Percentiles rank a stretch among this genome's conserved stretches.
Evolutionary conservation across 2,113 vertebrate species (phyloP).

Genomic region (Panurus biarmicus): DNA sequence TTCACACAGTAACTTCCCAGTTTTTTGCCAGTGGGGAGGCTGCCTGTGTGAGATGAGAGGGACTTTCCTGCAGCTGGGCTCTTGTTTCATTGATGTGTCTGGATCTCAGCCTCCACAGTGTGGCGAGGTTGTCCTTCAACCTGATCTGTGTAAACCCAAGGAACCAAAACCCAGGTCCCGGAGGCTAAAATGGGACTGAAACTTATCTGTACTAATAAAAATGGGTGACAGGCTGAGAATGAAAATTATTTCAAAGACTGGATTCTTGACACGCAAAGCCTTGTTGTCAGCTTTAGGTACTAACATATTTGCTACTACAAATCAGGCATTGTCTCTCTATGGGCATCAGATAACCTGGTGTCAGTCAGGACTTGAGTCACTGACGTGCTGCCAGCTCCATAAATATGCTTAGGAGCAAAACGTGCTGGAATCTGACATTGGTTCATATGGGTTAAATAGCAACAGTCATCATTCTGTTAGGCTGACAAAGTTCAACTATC

Average conservation of each 20-base stretch:
- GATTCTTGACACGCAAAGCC: not conserved
- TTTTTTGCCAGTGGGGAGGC: not conserved
- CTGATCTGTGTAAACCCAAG: not conserved
- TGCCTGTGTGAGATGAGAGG: not conserved
- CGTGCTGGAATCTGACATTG: not conserved
- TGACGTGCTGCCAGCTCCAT: not conserved
- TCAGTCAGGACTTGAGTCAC: not conserved
- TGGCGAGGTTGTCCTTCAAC: not conserved
- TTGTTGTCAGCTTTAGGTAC: not conserved
- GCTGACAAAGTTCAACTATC: not conserved
- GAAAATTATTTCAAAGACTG: not conserved
- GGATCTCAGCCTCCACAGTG: fast-evolving
- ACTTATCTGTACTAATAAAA: not conserved
- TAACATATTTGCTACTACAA: not conserved
- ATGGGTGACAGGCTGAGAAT: not conserved
- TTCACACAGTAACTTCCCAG: not conserved
- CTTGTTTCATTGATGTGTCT: not conserved
- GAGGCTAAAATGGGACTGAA: not conserved
- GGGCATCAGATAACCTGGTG: not conserved
- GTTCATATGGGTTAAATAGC: not conserved
- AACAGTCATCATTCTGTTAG: not conserved
- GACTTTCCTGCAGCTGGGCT: not conserved
- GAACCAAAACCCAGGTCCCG: not conserved
- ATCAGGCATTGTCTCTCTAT: not conserved
- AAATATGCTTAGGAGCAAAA: constrained; percentile 19